These are phyloP conservation scores for Nyctibius grandis DNA, from an alignment of 2,797 vertebrate genomes.

Conservation along the genomic window DNA sequence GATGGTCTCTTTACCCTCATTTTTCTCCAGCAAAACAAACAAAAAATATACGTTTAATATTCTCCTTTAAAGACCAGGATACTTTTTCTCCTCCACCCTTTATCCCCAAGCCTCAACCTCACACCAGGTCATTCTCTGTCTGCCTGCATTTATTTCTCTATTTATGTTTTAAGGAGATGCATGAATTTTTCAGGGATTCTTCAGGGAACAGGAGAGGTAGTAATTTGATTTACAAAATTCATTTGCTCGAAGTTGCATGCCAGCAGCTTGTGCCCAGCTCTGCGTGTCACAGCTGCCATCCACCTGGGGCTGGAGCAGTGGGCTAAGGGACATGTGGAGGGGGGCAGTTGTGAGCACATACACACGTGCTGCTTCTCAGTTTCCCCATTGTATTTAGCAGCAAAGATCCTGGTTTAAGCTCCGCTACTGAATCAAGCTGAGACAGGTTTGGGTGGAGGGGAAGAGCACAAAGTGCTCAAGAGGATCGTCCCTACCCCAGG, in stretches of 20 bases:
- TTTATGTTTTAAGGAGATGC: not conserved
- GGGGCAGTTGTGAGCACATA: not conserved
- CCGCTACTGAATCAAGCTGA: not conserved
- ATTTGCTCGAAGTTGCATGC: not conserved
- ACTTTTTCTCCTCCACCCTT: not conserved
- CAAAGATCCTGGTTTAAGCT: not conserved
- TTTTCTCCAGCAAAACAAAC: not conserved
- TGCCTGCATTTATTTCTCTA: not conserved
- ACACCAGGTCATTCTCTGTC: not conserved
- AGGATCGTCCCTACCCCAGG: not conserved
- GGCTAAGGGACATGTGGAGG: rapidly evolving
- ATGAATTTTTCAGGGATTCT: not conserved
- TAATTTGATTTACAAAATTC: not conserved
- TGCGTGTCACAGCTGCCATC: not conserved
- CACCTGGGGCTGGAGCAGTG: not conserved
- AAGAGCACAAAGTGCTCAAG: not conserved
- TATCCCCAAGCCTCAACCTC: not conserved
- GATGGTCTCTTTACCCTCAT: not conserved
- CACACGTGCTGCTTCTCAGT: not conserved
- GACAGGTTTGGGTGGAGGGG: not conserved
- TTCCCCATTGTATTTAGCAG: not conserved
- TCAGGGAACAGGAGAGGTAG: not conserved
- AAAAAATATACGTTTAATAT: not conserved
- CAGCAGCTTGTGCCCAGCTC: not conserved
- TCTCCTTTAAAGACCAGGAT: not conserved